A percentile compares a stretch with the other conserved stretches of the same genome.
Evolutionary conservation across 2,797 vertebrate genomes (phyloP).

Genomic region (Pempheris klunzingeri): DNA sequence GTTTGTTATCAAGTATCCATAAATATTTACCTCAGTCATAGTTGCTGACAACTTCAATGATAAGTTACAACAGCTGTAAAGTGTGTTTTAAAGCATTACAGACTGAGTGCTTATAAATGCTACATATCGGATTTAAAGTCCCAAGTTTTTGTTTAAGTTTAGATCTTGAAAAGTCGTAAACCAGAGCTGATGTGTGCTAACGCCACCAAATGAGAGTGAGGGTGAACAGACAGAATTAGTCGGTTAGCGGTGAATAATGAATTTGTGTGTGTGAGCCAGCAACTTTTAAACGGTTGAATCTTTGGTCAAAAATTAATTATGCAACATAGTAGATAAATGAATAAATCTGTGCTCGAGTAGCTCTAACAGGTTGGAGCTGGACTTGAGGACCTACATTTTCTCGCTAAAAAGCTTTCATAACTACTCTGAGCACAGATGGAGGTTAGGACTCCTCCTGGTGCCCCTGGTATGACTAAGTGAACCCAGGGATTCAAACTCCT

Average conservation of each 20-base stretch:
- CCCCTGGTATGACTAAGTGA: not conserved
- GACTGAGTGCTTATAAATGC: too few relatives aligned
- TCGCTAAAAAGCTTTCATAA: not conserved
- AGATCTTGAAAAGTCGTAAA: too few relatives aligned
- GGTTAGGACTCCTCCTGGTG: not conserved
- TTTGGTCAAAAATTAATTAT: not conserved
- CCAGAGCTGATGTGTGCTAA: too few relatives aligned
- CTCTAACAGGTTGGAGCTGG: not conserved
- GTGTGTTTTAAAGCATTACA: not conserved
- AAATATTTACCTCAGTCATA: too few relatives aligned
- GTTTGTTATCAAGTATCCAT: too few relatives aligned
- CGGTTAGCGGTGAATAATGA: not conserved
- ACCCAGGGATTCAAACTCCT: not conserved
- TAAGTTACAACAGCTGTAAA: too few relatives aligned
- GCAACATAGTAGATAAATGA: not conserved
- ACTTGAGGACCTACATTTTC: not conserved
- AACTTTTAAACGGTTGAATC: not conserved
- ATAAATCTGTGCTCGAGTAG: not conserved
- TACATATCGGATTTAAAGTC: not conserved
- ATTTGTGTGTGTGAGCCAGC: not conserved
- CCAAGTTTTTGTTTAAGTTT: too few relatives aligned
- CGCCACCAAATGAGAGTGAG: not conserved
- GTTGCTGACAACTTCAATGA: too few relatives aligned
- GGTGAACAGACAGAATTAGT: not conserved
- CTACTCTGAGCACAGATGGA: not conserved